Percentiles rank a stretch among this genome's conserved stretches.
Conservation (phyloP, 1,140 invertebrate genomes). For the Campoletis sonorensis region DNA sequence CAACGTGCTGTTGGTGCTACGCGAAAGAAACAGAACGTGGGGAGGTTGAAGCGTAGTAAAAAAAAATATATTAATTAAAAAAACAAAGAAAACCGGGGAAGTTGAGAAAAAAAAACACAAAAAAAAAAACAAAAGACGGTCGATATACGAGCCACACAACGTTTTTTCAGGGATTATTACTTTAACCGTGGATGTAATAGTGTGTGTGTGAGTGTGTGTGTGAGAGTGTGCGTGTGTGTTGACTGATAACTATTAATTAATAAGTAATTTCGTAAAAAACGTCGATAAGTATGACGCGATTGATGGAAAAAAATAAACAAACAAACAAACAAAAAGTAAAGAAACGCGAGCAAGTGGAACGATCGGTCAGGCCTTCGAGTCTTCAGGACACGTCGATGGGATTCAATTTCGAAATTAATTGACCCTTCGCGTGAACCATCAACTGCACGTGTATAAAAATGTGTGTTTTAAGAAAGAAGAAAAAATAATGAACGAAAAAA, state of each 20-base stretch:
- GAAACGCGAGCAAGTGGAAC: constrained; percentile 35
- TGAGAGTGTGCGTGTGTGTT: constrained; percentile 52
- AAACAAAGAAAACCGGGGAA: constrained; percentile 27
- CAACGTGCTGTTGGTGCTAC: constrained; percentile 10
- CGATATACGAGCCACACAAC: constrained; percentile 60
- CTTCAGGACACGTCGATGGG: background rate
- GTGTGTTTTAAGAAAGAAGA: background rate
- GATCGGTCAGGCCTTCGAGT: constrained; percentile 11
- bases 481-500: background rate
- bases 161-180: constrained; percentile 72
- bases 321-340: background rate
- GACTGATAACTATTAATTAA: constrained; percentile 73
- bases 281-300: constrained; percentile 59
- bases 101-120: constrained; percentile 40
- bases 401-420: constrained; percentile 11
- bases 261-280: constrained; percentile 68
- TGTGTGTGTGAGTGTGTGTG: constrained; percentile 71
- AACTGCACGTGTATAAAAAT: too few species aligned
- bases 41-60: constrained; percentile 44
- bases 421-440: constrained; percentile 17
- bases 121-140: too few species aligned
- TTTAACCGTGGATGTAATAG: constrained; percentile 73
- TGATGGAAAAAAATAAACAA: background rate
- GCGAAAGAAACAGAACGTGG: constrained; percentile 5
- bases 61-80: constrained; percentile 7